phyloP scores from a whole-genome alignment of 2,113 vertebrate genomes.

The Entosphenus tridentatus region DNA sequence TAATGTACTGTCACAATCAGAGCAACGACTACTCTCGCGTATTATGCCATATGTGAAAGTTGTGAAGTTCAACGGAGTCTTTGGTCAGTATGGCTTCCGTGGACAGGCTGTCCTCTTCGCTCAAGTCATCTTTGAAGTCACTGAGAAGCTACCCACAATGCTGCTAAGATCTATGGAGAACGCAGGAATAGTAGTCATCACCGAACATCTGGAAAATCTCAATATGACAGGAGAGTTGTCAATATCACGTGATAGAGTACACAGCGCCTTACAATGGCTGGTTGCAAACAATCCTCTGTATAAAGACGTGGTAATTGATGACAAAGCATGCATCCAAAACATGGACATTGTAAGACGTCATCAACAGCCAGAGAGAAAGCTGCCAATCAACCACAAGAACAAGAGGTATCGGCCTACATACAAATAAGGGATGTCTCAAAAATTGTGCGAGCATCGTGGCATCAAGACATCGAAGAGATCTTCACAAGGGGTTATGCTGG shows the following conservation, averaged over 20 bases:
- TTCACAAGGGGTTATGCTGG: neutral
- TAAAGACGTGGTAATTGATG: neutral
- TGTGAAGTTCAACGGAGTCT: neutral
- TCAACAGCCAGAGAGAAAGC: neutral
- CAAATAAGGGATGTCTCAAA: neutral
- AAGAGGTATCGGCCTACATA: neutral
- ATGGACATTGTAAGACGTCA: neutral
- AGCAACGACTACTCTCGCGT: neutral
- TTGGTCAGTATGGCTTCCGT: neutral
- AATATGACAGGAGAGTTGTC: neutral
- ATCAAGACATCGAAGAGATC: neutral
- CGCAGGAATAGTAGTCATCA: neutral
- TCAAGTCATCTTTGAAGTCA: constrained; percentile 4
- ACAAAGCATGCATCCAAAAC: neutral
- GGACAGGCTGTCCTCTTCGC: constrained; percentile 1
- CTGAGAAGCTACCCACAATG: neutral
- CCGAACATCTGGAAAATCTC: neutral
- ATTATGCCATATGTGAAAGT: neutral
- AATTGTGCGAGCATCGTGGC: neutral
- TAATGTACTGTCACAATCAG: neutral
- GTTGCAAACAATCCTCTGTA: neutral
- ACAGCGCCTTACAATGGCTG: neutral
- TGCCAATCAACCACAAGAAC: neutral
- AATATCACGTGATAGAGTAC: neutral
- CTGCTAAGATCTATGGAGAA: neutral